phyloP scores from a whole-genome alignment of 2,888 invertebrate species.

The Sesia apiformis region DNA sequence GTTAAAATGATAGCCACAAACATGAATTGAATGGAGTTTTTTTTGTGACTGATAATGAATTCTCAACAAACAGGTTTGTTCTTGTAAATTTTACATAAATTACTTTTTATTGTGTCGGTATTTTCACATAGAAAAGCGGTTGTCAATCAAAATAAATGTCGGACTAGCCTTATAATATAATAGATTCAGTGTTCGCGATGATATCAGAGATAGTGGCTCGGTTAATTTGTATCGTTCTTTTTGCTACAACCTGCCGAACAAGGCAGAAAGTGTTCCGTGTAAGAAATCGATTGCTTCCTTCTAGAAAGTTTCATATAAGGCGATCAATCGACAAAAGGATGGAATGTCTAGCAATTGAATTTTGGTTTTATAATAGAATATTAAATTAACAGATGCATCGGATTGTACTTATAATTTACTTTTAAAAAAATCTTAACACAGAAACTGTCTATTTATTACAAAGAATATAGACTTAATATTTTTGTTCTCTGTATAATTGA shows the following conservation, averaged over 20 bases:
- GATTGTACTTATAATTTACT: too few species aligned
- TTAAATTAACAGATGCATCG: too few species aligned
- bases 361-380: too few species aligned
- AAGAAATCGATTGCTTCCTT: slow-evolving; percentile 36
- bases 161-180: not conserved
- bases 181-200: not conserved
- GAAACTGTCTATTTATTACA: too few species aligned
- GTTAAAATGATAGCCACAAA: slow-evolving; percentile 9
- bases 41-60: not conserved
- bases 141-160: not conserved
- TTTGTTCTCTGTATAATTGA: too few species aligned
- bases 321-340: slow-evolving; percentile 15
- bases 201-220: slow-evolving; percentile 9
- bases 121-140: not conserved
- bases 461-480: too few species aligned
- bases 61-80: not conserved
- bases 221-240: slow-evolving; percentile 17
- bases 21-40: slow-evolving; percentile 6
- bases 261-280: slow-evolving; percentile 20
- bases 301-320: slow-evolving; percentile 27
- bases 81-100: not conserved
- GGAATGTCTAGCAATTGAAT: not conserved
- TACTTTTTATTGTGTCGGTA: not conserved
- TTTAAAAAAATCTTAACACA: too few species aligned
- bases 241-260: slow-evolving; percentile 12